Evolutionary conservation across 2,888 invertebrate species (phyloP), one percentile per base, ranked within the genome.

Genomic region (Bruchidius siliquastri): DNA sequence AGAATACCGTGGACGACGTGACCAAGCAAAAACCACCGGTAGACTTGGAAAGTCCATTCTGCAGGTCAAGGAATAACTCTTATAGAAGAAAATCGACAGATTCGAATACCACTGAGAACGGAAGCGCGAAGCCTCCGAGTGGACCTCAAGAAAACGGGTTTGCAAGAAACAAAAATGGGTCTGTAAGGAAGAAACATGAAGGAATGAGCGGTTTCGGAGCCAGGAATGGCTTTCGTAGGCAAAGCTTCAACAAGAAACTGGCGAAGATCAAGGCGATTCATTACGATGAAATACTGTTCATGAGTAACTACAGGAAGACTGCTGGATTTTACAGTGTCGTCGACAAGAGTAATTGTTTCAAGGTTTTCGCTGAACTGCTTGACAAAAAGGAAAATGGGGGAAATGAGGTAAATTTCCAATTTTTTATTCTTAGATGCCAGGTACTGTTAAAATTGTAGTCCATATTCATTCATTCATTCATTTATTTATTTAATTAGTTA

Each of bases 171-270:
- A 72, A 71, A 67, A 76, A 74, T 21, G 76, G 77, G 10, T 75
- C 76, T 4, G 66, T 76, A 21, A 71, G 74, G 13, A 72, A 72
- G 71, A 73, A 71, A 66, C 32, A 69, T 20, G 69, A 73, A 30
- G 72, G 74, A 22, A 74, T 78, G 32, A 78, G 78, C 72, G 69
- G 74, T 67, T 26, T 72, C 74, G 0, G 21, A 10, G 26, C 26
- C 20, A 88, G 78, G 87, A 88, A 81, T 84, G 91, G 76, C 87
- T 90, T 81, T 89, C 90, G 81, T 85, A 90, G 83, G 88, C 90
- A 68, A 84, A 90, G 78, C 87, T 89, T 86, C 87, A 88, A 83
- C 88, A 74, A 76, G 72, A 75, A 85, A 30, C 66, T 77, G 69
- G 72, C 74, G 0, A 80, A 81, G 74, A 73, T 76, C 2, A 79